A percentile compares a stretch with the other conserved stretches of the same genome.
Evolutionary conservation across 2,797 vertebrate genomes (phyloP).

Genomic region (Esox lucius): DNA sequence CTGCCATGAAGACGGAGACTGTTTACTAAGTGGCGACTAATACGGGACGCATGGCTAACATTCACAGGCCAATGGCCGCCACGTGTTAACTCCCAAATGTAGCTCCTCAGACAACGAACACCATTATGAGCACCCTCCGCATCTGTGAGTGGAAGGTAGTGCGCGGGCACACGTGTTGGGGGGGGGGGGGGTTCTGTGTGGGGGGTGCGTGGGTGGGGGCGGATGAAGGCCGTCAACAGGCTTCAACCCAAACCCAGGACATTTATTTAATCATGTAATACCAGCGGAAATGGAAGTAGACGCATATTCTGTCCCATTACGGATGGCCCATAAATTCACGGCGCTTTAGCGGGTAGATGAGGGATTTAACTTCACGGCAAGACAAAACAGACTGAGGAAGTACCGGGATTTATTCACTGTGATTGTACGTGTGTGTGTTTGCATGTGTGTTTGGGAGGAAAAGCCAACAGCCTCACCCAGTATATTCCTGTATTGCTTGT

Average conservation of each 20-base stretch:
- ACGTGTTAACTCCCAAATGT: too few relatives aligned
- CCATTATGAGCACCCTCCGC: too few relatives aligned
- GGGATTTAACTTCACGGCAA: slow-evolving; percentile 39
- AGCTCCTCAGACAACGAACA: too few relatives aligned
- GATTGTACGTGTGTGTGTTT: slow-evolving; percentile 54
- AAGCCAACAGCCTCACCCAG: slow-evolving; percentile 11
- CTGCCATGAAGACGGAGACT: too few relatives aligned
- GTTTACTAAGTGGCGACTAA: too few relatives aligned
- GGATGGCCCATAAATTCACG: slow-evolving; percentile 74
- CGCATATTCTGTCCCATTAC: slow-evolving; percentile 72
- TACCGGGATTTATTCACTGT: slow-evolving; percentile 64
- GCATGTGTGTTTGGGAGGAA: slow-evolving; percentile 28
- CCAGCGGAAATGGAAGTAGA: slow-evolving; percentile 75
- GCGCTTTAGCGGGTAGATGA: slow-evolving; percentile 63
- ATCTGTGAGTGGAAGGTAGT: neutral
- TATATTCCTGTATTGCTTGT: slow-evolving; percentile 47
- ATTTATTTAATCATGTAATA: slow-evolving; percentile 86
- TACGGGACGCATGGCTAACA: too few relatives aligned
- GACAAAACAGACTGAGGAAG: slow-evolving; percentile 52
- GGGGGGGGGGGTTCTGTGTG: neutral
- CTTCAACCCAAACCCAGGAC: slow-evolving; percentile 85
- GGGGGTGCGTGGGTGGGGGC: slow-evolving; percentile 1
- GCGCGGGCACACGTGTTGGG: neutral
- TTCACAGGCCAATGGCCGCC: too few relatives aligned
- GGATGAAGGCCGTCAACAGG: slow-evolving; percentile 76